Evolutionary conservation across 1,140 invertebrate species (phyloP).

Genomic region (Neotoxoptera formosana): DNA sequence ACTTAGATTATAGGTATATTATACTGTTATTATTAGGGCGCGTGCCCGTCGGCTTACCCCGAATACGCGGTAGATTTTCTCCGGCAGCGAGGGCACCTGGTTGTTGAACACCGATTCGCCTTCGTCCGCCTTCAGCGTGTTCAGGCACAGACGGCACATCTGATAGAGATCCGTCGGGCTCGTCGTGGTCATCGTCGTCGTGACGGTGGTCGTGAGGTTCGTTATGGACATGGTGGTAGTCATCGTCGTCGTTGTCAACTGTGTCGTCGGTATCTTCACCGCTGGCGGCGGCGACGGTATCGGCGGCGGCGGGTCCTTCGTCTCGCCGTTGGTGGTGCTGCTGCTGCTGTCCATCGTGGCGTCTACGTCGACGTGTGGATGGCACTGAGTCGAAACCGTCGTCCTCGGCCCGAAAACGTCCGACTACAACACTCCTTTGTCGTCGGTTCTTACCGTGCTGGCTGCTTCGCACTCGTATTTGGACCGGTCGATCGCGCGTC

Average conservation of each 20-base stretch:
- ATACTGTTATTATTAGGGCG: not conserved
- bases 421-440: not conserved
- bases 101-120: slow-evolving; percentile 54
- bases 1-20: no score
- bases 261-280: not conserved
- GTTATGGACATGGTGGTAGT: not conserved
- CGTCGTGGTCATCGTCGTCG: not conserved
- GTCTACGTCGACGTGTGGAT: not conserved
- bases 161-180: slow-evolving; percentile 41
- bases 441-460: not conserved
- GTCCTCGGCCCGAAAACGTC: not conserved
- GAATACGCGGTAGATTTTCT: slow-evolving; percentile 53
- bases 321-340: not conserved
- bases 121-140: slow-evolving; percentile 33
- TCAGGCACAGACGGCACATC: slow-evolving; percentile 46
- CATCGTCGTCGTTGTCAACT: not conserved
- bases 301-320: not conserved
- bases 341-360: not conserved
- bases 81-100: slow-evolving; percentile 50
- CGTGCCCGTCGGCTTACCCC: slow-evolving; percentile 26
- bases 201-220: not conserved
- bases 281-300: not conserved
- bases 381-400: not conserved
- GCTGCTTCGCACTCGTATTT: not conserved
- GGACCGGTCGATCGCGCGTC: not conserved